A percentile compares a stretch with the other conserved stretches of the same genome.
phyloP scores from a whole-genome alignment of 37 sponge, comb jelly and placozoan genomes.

The Eunapius fragilis region DNA sequence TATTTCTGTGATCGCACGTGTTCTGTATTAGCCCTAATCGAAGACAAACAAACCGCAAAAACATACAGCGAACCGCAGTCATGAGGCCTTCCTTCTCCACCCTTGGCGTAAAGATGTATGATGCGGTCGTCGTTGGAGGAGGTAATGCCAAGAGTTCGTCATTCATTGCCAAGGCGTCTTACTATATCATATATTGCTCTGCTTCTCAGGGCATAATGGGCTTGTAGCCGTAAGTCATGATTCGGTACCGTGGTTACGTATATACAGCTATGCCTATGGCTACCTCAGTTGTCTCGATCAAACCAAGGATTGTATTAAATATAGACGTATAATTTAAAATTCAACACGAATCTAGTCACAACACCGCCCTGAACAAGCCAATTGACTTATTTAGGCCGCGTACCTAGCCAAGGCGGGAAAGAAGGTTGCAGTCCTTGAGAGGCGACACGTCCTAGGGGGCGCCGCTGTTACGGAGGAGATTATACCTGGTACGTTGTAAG shows the following conservation, averaged over 20 bases:
- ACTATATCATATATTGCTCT: too few relatives aligned
- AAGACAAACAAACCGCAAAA: too few relatives aligned
- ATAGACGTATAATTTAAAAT: too few relatives aligned
- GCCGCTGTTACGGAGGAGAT: conserved; percentile 99
- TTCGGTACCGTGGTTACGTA: neutral
- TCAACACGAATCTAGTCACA: too few relatives aligned
- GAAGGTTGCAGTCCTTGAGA: conserved; percentile 86
- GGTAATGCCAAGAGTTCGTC: too few relatives aligned
- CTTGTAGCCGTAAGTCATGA: conserved; percentile 92
- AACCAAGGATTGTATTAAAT: too few relatives aligned
- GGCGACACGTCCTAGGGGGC: conserved; percentile 90
- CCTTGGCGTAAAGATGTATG: conserved; percentile 42
- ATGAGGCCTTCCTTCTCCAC: conserved; percentile 2
- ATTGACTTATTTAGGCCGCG: conserved; percentile 84
- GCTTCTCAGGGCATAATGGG: conserved; percentile 87
- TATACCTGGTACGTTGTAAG: conserved; percentile 92
- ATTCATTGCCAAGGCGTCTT: neutral
- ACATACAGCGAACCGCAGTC: too few relatives aligned
- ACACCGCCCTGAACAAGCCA: neutral
- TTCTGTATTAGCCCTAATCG: too few relatives aligned
- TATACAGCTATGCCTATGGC: too few relatives aligned
- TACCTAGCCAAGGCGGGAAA: conserved; percentile 89
- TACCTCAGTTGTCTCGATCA: too few relatives aligned
- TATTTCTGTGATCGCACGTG: too few relatives aligned
- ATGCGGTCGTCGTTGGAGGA: conserved; percentile 88